Base-by-base conservation (phyloP, 2,888 invertebrate genomes). In the Schizotus pectinicornis region DNA sequence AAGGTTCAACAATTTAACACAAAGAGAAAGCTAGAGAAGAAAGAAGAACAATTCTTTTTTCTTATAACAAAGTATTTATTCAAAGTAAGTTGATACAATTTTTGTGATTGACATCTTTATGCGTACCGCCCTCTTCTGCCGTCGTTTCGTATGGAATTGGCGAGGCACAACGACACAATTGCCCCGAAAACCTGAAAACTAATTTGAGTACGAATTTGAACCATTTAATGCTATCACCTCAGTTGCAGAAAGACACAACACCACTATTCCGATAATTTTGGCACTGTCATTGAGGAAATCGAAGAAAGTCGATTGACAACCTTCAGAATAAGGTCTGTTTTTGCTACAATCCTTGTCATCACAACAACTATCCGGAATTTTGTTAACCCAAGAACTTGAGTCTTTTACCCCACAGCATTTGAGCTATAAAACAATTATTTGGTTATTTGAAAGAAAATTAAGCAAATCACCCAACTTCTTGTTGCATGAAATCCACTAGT, bases 401-500 rank as follows among this genome's bases (percentile, higher is more conserved):
- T 60, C 64, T 6, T 37, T 35, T 0, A 52, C 39, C 13, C 69
- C 69, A 53, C 69, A 69, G 32, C 69, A 69, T 36, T 68, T 41
- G 2, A 69, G 56, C 62, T 64, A 39, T 48, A 67, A 64, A 14
- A 12, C 12, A 7, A 52, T 45, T 45, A 43, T 30, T 37, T 8
- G 34, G 35, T 45, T 11, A 33, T 33, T 13, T 14, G 22, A 33
- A 11, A 22, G 35, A 1, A 50, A n/a, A 48, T 50, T 31, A 22
- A 8, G 11, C 32, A 59, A 61, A 22, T 22, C 2, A 22, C 22
- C 5, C 65, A 76, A 86, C 86, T 75, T 81, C 79, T 63, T 80
- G 78, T 81, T 92, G 88, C 9, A 91, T 75, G 55, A 83, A 80
- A 67, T 89, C 83, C 61, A 89, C 81, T 11, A 87, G 75, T 11